Base-by-base conservation (phyloP, 2,888 invertebrate genomes). In the Carabus problematicus region DNA sequence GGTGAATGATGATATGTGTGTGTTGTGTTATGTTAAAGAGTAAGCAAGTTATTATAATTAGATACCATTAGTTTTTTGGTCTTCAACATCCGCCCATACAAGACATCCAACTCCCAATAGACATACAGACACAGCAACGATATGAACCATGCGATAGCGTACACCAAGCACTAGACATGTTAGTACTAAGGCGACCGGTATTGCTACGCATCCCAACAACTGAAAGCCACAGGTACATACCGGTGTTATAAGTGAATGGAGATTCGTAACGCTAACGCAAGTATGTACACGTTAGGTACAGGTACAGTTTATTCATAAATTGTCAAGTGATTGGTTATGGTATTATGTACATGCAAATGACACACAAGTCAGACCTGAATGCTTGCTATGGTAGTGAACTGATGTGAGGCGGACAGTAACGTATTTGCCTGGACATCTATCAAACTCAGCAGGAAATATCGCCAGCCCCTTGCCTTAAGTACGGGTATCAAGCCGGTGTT, bases 361-460 rank as follows among this genome's bases (percentile, higher is more conserved):
- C 7, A 56, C 42, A 59, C 52, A 70, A 64, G 58, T 62, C 59
- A 58, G 69, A 90, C 90, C 87, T 91, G 90, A 73, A 90, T 88
- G 77, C 89, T 90, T 54, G 89, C 89, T 67, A 91, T 83, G 71
- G 88, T 90, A 8, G 91, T 91, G 78, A 86, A 90, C 75, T 88
- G 87, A 82, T 94, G 94, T 0, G 94, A 93, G 78, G 90, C 88
- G 12, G 93, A 91, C 71, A 94, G 85, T 71, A 94, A 83, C 80
- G 91, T 94, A 78, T 92, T 91, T 6, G 94, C 94, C 82, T 94
- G 92, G n/a, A 95, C 94, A 78, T 95, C 94, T 71, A 93, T 85
- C 60, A 89, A 81, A 40, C 93, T 92, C 11, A 94, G 85, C 72
- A 94, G 81, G 71, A 93, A 82, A 75, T 94, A 89, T 74, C 92